Percentiles rank a stretch among this genome's conserved stretches.
phyloP scores from a whole-genome alignment of 2,797 vertebrate genomes.

The Trachurus trachurus region DNA sequence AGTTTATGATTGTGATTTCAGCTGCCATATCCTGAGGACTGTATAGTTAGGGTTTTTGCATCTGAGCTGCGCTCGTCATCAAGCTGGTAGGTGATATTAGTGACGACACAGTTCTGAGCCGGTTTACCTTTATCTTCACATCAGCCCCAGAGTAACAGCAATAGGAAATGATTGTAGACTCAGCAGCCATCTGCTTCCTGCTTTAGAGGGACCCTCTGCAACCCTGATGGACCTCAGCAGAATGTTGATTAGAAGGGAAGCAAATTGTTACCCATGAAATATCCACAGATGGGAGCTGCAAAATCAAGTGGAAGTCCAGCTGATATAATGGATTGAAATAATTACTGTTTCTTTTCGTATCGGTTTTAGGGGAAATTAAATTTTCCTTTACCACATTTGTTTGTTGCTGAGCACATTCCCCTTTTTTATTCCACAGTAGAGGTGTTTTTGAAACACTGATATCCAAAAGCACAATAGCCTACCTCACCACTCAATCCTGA shows the following conservation, averaged over 20 bases:
- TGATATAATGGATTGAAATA: constrained; percentile 41
- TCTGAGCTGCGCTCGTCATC: not conserved
- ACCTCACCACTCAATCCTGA: no score
- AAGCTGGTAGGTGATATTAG: not conserved
- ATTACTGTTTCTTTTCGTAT: constrained; percentile 4
- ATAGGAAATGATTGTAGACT: constrained; percentile 26
- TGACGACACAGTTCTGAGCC: not conserved
- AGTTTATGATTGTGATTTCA: not conserved
- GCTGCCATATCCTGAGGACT: not conserved
- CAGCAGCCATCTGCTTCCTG: constrained; percentile 57
- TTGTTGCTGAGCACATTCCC: not conserved
- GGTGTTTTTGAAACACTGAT: not conserved
- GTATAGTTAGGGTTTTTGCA: not conserved
- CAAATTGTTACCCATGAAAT: constrained; percentile 39
- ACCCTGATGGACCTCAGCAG: constrained; percentile 33
- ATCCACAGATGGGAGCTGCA: constrained; percentile 52
- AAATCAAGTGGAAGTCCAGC: constrained; percentile 46
- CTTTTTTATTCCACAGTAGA: not conserved
- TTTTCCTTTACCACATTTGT: not conserved
- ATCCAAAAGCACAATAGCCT: not conserved
- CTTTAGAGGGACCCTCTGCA: constrained; percentile 31
- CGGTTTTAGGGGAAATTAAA: not conserved
- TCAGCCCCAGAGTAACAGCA: not conserved
- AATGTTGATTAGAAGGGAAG: constrained; percentile 53
- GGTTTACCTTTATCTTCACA: not conserved